These are phyloP conservation scores for Podabrus alpinus DNA, from an alignment of 2,888 invertebrate genomes.

Conservation along the genomic window DNA sequence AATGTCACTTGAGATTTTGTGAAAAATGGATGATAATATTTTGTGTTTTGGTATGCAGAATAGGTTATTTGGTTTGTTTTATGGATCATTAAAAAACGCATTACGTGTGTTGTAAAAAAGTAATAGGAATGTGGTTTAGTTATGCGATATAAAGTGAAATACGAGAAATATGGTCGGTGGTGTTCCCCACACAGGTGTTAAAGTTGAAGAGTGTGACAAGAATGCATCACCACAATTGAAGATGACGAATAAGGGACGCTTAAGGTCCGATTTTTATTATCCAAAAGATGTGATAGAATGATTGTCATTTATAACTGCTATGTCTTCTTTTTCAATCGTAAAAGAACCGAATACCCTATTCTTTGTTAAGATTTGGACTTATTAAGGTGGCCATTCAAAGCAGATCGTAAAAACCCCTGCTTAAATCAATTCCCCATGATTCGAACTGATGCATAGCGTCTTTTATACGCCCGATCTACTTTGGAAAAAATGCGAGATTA, in stretches of 20 bases:
- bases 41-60: slow-evolving; percentile 16
- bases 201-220: slow-evolving; percentile 19
- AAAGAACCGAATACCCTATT: slow-evolving; percentile 13
- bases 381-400: slow-evolving; percentile 28
- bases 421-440: slow-evolving; percentile 22
- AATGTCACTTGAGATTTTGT: not conserved
- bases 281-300: slow-evolving; percentile 32
- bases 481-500: slow-evolving; percentile 8
- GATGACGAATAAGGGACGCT: slow-evolving; percentile 15
- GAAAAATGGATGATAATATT: slow-evolving; percentile 12
- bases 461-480: slow-evolving; percentile 14
- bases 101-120: slow-evolving; percentile 22
- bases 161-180: slow-evolving; percentile 5
- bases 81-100: slow-evolving; percentile 27
- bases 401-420: slow-evolving; percentile 23
- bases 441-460: slow-evolving; percentile 8
- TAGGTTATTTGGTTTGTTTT: slow-evolving; percentile 16
- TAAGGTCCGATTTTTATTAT: slow-evolving; percentile 35
- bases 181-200: slow-evolving; percentile 22
- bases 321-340: slow-evolving; percentile 21
- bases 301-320: slow-evolving; percentile 36
- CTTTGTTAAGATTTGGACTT: slow-evolving; percentile 19
- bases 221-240: slow-evolving; percentile 14
- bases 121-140: slow-evolving; percentile 24
- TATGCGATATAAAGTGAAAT: slow-evolving; percentile 18